Evolutionary conservation across 2,888 invertebrate species (phyloP), one percentile per base, ranked within the genome.

Genomic region (Hydraecia micacea): DNA sequence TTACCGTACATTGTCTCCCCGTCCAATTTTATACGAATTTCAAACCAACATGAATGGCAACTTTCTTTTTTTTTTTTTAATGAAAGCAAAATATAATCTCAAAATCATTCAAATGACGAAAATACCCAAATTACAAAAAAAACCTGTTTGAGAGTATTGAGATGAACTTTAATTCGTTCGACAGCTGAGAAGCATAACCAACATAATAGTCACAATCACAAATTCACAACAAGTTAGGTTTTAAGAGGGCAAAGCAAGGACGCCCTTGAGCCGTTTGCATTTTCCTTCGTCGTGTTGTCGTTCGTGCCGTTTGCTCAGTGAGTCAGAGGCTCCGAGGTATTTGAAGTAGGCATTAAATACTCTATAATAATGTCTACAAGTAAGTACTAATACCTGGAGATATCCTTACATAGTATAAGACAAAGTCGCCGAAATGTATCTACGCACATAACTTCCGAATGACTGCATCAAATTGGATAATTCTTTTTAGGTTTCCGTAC

Each of bases 191-290:
- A 13, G 46, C 58, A 39, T 68, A 42, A 42, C 28, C 36, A 67
- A 73, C 52, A 32, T 39, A 67, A 52, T n/a, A 76, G 73, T 66
- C 60, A 52, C n/a, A n/a, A n/a, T n/a, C n/a, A n/a, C n/a, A n/a
- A n/a, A n/a, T n/a, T n/a, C n/a, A n/a, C 32, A 82, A 73, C 49
- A 39, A 73, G 39, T 55, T n/a, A 70, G 58, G n/a, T 60, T 78
- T 58, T 46, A 83, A 73, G 68, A 86, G 69, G 74, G 55, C 77
- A 67, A 28, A 42, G 83, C 80, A 77, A 79, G 80, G 78, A 71
- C 87, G 87, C 65, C 87, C 86, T 89, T 87, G 87, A 63, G 73
- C 67, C n/a, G 71, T 60, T 80, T 65, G 83, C 78, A 73, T 68
- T 73, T 77, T 39, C 73, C 70, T 69, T 58, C 68, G 28, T 75